phyloP scores from a whole-genome alignment of 1,140 invertebrate species.

The Helicoverpa armigera region DNA sequence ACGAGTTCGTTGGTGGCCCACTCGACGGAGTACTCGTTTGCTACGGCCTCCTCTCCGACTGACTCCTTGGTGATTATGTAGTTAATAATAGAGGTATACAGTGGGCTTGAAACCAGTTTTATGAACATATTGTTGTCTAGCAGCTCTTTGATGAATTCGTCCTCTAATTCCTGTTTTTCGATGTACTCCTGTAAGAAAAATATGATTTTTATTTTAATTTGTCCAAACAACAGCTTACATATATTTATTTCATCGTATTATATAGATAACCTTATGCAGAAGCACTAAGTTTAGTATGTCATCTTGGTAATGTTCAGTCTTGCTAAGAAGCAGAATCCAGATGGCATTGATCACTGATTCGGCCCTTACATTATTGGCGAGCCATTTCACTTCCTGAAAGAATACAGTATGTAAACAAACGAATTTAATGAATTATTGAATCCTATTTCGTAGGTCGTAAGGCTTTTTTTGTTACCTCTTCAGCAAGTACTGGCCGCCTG shows the following conservation, averaged over 20 bases:
- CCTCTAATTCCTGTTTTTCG: slow-evolving; percentile 65
- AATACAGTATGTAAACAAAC: neutral
- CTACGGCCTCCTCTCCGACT: slow-evolving; percentile 30
- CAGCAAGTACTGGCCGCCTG: slow-evolving; percentile 60
- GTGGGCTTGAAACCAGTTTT: slow-evolving; percentile 67
- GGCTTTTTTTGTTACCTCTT: slow-evolving; percentile 60
- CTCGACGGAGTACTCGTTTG: slow-evolving; percentile 56
- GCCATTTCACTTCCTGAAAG: slow-evolving; percentile 68
- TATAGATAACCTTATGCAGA: slow-evolving; percentile 64
- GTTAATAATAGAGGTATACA: slow-evolving; percentile 68
- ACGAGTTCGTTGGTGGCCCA: slow-evolving; percentile 70
- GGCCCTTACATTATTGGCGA: slow-evolving; percentile 52
- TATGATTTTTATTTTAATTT: neutral
- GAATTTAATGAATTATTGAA: neutral
- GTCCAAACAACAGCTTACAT: too few relatives aligned
- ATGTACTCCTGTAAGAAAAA: slow-evolving; percentile 66
- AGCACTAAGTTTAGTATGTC: slow-evolving; percentile 58
- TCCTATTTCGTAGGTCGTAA: too few relatives aligned
- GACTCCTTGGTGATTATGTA: slow-evolving; percentile 66
- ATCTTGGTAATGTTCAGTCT: slow-evolving; percentile 59
- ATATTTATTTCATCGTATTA: too few relatives aligned
- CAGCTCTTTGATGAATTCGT: slow-evolving; percentile 74
- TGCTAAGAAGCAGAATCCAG: slow-evolving; percentile 72
- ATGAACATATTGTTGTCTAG: slow-evolving; percentile 73
- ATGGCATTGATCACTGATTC: slow-evolving; percentile 59